Conservation (phyloP, 2,888 invertebrate genomes). For the Yponomeuta evonymella region DNA sequence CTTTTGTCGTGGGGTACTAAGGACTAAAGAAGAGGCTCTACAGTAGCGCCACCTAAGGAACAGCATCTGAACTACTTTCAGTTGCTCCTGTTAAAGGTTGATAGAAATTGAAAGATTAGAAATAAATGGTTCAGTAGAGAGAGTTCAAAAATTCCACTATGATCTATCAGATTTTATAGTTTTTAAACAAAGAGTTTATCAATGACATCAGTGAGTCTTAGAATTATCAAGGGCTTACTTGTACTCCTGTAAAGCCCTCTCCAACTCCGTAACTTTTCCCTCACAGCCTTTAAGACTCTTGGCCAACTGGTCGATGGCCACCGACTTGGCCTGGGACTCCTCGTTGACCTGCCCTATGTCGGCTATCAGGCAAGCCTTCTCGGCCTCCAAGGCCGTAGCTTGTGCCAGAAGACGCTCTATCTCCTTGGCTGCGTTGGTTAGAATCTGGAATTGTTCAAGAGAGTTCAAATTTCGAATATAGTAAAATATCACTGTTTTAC, state of each 20-base stretch:
- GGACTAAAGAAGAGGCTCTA: too few species aligned
- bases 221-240: constrained; percentile 20
- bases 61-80: too few species aligned
- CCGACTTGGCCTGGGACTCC: constrained; percentile 21
- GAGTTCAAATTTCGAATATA: not conserved
- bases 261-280: not conserved
- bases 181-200: too few species aligned
- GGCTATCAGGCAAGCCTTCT: constrained; percentile 25
- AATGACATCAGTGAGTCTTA: too few species aligned
- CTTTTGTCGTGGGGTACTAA: too few species aligned
- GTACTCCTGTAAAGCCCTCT: constrained; percentile 18
- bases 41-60: too few species aligned
- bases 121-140: too few species aligned
- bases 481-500: too few species aligned
- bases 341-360: constrained; percentile 22
- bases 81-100: too few species aligned
- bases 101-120: too few species aligned
- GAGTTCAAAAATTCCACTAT: too few species aligned
- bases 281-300: not conserved
- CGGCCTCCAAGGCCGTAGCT: constrained; percentile 22
- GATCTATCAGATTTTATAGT: too few species aligned
- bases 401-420: constrained; percentile 25
- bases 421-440: constrained; percentile 24
- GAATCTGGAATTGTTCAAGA: constrained; percentile 24
- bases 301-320: not conserved